These are phyloP conservation scores for Dascillus cervinus DNA, from an alignment of 2,888 invertebrate genomes.

Conservation along the genomic window DNA sequence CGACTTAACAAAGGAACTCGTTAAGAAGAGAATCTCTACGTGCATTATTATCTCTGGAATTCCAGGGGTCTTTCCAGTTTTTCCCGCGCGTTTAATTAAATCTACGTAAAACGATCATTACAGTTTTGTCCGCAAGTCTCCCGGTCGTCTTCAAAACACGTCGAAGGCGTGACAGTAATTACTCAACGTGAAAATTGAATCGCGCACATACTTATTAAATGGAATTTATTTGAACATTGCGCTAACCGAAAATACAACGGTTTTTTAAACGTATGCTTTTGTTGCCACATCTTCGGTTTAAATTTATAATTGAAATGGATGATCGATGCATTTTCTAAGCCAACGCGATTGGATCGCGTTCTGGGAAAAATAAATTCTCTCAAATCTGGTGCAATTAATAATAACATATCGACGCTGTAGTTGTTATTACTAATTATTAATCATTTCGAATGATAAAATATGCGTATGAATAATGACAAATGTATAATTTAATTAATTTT, in stretches of 20 bases:
- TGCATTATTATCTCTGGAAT: too few relatives aligned
- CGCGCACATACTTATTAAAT: too few relatives aligned
- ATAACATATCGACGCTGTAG: not conserved
- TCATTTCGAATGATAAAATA: not conserved
- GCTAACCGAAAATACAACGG: too few relatives aligned
- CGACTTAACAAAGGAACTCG: too few relatives aligned
- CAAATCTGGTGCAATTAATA: not conserved
- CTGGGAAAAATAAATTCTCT: not conserved
- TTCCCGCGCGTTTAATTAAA: slow-evolving; percentile 11
- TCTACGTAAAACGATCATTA: slow-evolving; percentile 9
- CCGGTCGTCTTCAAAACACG: slow-evolving; percentile 17
- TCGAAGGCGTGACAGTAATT: slow-evolving; percentile 29
- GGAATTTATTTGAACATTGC: slow-evolving; percentile 33
- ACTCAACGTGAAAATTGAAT: slow-evolving; percentile 36
- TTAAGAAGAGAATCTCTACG: too few relatives aligned
- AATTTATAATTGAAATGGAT: too few relatives aligned
- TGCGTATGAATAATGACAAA: not conserved
- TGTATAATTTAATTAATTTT: not conserved
- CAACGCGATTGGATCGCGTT: too few relatives aligned
- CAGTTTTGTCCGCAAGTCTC: slow-evolving; percentile 13
- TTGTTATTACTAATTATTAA: not conserved
- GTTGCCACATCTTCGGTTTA: too few relatives aligned
- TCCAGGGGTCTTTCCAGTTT: too few relatives aligned
- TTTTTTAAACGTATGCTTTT: too few relatives aligned
- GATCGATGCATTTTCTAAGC: too few relatives aligned